Percentiles rank a stretch among this genome's conserved stretches.
These are phyloP conservation scores for Actenoides lindsayi DNA, from an alignment of 2,113 vertebrate genomes.

Conservation along the genomic window DNA sequence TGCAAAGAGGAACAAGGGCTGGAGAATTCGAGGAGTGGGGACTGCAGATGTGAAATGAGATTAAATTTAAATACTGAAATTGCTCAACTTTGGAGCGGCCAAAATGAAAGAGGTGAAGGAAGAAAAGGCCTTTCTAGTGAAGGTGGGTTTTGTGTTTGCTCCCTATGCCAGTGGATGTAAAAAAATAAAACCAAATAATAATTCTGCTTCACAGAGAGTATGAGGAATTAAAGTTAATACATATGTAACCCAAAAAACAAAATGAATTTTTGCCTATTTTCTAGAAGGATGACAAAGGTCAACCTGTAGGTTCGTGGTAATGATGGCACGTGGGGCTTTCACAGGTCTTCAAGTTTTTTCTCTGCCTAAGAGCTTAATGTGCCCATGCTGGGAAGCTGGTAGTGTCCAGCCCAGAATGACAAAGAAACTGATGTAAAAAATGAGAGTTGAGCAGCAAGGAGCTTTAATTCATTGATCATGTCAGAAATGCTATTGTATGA, in stretches of 20 bases:
- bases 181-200: not conserved
- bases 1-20: not conserved
- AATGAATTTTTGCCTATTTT: not conserved
- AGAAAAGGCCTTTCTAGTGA: not conserved
- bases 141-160: not conserved
- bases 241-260: not conserved
- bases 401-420: not conserved
- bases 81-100: not conserved
- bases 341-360: not conserved
- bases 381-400: not conserved
- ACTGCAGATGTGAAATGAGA: not conserved
- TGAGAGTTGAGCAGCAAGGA: not conserved
- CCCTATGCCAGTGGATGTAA: not conserved
- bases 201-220: not conserved
- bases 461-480: not conserved
- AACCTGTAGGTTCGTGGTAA: not conserved
- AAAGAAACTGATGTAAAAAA: not conserved
- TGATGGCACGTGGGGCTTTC: not conserved
- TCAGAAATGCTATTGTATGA: not conserved
- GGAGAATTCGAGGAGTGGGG: not conserved
- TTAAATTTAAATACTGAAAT: not conserved
- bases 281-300: not conserved
- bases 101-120: not conserved
- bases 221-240: not conserved
- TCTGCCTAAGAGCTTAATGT: not conserved